Evolutionary conservation across 2,888 invertebrate genomes (phyloP).

Genomic region (Mactromeris polynyma): DNA sequence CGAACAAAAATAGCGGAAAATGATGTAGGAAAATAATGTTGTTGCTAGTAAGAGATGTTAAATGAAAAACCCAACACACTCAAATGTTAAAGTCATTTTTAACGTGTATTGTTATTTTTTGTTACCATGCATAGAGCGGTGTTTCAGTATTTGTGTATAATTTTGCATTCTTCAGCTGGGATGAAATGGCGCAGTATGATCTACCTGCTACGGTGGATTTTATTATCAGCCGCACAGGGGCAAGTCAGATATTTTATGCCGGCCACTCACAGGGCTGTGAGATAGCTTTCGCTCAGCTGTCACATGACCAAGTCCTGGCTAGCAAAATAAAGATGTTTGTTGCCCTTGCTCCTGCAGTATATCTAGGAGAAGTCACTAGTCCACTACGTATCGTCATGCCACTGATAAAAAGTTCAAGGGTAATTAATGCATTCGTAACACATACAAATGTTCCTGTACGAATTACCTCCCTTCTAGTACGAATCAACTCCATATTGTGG

Average conservation of each 20-base stretch:
- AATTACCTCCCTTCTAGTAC: not conserved
- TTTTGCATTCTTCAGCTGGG: conserved; percentile 90
- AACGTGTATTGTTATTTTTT: no score
- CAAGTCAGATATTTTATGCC: conserved; percentile 91
- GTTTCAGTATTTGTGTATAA: not conserved
- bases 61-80: no score
- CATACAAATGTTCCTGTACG: not conserved
- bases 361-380: conserved; percentile 46
- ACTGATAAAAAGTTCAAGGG: not conserved
- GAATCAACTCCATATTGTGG: no score
- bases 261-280: conserved; percentile 95
- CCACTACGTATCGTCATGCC: conserved; percentile 38
- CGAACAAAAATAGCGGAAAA: no score
- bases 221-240: conserved; percentile 89
- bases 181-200: conserved; percentile 95
- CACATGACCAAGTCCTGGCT: conserved; percentile 80
- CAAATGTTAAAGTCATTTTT: no score
- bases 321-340: conserved; percentile 84
- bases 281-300: conserved; percentile 86
- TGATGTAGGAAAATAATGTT: no score
- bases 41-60: no score
- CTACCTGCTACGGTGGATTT: conserved; percentile 94
- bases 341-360: conserved; percentile 87
- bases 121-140: no score
- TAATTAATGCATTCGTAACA: not conserved